Percentiles rank a stretch among this genome's conserved stretches.
Evolutionary conservation across 2,888 invertebrate genomes (phyloP).

Genomic region (Itoplectis maculator): DNA sequence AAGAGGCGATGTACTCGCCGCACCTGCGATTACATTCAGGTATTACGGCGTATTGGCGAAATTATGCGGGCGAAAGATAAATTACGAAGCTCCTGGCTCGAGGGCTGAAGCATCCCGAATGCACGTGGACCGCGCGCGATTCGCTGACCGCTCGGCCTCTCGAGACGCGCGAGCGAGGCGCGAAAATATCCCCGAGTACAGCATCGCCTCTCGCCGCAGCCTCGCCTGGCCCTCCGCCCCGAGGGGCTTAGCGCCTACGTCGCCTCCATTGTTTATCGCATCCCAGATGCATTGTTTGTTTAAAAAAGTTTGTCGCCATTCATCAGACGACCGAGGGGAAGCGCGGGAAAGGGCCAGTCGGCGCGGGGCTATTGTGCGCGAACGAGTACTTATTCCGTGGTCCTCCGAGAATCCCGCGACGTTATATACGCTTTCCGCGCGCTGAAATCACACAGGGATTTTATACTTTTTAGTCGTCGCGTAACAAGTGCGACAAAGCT

Average conservation of each 20-base stretch:
- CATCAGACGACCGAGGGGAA: conserved; percentile 67
- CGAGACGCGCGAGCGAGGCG: conserved; percentile 35
- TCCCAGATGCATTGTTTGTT: conserved; percentile 75
- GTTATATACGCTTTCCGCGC: conserved; percentile 11
- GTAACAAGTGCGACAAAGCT: background rate
- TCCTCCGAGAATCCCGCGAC: conserved; percentile 31
- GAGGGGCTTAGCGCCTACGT: conserved; percentile 59
- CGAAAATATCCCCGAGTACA: conserved; percentile 48
- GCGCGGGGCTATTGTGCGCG: conserved; percentile 27
- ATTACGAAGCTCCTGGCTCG: conserved; percentile 28
- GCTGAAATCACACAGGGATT: background rate
- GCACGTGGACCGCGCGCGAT: conserved; percentile 3
- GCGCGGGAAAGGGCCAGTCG: conserved; percentile 5
- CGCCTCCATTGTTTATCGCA: conserved; percentile 76
- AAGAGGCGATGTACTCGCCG: no score
- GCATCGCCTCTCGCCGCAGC: conserved; percentile 25
- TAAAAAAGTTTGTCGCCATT: conserved; percentile 76
- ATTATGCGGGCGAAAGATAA: conserved; percentile 33
- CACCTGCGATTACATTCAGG: background rate
- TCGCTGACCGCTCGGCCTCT: conserved; percentile 40
- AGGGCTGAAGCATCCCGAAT: conserved; percentile 12
- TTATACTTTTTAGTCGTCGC: conserved; percentile 5
- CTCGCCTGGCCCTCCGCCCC: no score
- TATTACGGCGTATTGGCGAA: background rate
- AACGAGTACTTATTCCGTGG: conserved; percentile 58